These are phyloP conservation scores for Heliopora coerulea DNA, from an alignment of 92 coral and sea anemone species.

Conservation along the genomic window DNA sequence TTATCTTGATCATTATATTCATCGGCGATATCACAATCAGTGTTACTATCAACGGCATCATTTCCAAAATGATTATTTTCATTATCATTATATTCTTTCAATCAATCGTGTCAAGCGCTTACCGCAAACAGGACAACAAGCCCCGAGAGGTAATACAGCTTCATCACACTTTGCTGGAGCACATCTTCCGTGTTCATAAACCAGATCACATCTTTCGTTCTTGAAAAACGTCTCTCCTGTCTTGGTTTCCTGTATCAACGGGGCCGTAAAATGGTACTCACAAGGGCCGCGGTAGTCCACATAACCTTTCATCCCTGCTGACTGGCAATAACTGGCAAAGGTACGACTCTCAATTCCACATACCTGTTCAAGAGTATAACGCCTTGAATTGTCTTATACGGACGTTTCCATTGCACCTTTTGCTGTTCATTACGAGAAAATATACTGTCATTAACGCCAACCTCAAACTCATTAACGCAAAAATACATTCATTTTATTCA, in stretches of 20 bases:
- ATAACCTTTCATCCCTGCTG: slow-evolving; percentile 57
- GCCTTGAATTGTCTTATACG: no score
- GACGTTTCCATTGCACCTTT: no score
- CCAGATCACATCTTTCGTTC: slow-evolving; percentile 67
- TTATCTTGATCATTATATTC: no score
- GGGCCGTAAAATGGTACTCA: slow-evolving; percentile 60
- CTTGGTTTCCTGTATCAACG: slow-evolving; percentile 45
- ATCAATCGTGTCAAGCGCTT: no score
- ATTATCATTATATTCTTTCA: neutral
- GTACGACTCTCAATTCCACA: slow-evolving; percentile 84
- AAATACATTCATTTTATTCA: no score
- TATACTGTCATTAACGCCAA: no score
- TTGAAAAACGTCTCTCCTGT: slow-evolving; percentile 28
- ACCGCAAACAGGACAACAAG: slow-evolving; percentile 96
- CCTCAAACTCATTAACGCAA: no score
- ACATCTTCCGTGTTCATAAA: slow-evolving; percentile 63
- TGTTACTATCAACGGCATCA: no score
- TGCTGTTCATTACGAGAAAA: no score
- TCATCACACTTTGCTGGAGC: slow-evolving; percentile 45
- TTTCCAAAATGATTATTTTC: no score
- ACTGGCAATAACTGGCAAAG: slow-evolving; percentile 67
- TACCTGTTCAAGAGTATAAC: slow-evolving; percentile 63
- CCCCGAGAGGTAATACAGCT: slow-evolving; percentile 75
- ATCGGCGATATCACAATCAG: no score
- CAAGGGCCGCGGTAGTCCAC: slow-evolving; percentile 87